A percentile compares a stretch with the other conserved stretches of the same genome.
Conservation (phyloP, 1,140 invertebrate genomes). For the Mesaphorura yosii region DNA sequence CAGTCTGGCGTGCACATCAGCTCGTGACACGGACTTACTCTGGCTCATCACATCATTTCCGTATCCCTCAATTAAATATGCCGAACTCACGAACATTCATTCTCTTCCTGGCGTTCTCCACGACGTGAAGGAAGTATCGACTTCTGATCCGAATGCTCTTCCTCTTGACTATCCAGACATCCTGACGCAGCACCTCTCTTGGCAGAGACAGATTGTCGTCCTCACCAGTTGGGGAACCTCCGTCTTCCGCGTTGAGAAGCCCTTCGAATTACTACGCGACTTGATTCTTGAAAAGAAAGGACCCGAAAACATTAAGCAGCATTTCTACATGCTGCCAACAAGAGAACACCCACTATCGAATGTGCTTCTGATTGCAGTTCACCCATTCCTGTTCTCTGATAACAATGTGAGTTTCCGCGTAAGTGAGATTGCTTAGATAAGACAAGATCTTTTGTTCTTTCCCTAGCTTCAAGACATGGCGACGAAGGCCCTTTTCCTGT, state of each 20-base stretch:
- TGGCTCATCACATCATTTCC: constrained; percentile 27
- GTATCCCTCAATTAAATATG: constrained; percentile 21
- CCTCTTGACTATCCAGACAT: constrained; percentile 45
- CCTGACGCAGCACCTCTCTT: constrained; percentile 63
- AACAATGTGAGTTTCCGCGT: neutral
- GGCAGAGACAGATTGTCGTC: constrained; percentile 64
- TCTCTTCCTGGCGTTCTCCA: constrained; percentile 40
- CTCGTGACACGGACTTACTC: constrained; percentile 41
- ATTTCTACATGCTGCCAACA: constrained; percentile 20
- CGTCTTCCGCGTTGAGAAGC: constrained; percentile 22
- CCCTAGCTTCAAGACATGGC: constrained; percentile 65
- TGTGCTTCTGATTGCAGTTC: constrained; percentile 20
- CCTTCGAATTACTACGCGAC: constrained; percentile 24
- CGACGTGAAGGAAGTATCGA: constrained; percentile 40
- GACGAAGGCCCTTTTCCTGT: constrained; percentile 79
- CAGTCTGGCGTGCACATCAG: constrained; percentile 9
- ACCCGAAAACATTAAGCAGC: constrained; percentile 37
- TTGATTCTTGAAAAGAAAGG: constrained; percentile 12
- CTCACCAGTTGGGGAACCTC: constrained; percentile 60
- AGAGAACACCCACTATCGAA: constrained; percentile 25
- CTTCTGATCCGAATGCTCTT: constrained; percentile 39
- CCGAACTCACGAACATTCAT: constrained; percentile 25
- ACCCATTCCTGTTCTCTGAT: constrained; percentile 14
- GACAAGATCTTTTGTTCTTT: constrained; percentile 8
- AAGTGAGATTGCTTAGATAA: constrained; percentile 1